Percentiles rank a stretch among this genome's conserved stretches.
Evolutionary conservation across 2,797 vertebrate genomes (phyloP).

Genomic region (Epinephelus coioides): DNA sequence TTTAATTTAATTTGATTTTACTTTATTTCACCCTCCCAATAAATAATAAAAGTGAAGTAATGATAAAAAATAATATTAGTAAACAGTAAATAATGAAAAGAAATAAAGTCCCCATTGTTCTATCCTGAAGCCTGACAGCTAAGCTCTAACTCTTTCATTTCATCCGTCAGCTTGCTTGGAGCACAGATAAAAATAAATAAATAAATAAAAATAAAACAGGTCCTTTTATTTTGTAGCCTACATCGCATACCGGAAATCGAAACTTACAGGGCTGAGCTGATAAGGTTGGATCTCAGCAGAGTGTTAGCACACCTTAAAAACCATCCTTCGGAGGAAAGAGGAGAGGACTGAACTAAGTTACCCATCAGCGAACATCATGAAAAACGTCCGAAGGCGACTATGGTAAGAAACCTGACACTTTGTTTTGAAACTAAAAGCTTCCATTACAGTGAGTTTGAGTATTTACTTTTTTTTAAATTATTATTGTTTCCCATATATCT

Average conservation of each 20-base stretch:
- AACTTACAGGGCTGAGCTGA: not conserved
- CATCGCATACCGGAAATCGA: not conserved
- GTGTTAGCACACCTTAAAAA: not conserved
- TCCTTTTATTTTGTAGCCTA: not conserved
- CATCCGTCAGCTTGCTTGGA: too few relatives aligned
- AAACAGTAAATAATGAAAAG: too few relatives aligned
- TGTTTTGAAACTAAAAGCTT: not conserved
- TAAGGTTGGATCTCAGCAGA: fast-evolving
- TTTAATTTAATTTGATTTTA: too few relatives aligned
- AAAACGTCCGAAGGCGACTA: fast-evolving
- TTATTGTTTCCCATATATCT: not conserved
- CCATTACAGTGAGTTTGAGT: not conserved
- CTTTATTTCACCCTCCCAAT: too few relatives aligned
- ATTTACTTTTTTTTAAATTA: not conserved
- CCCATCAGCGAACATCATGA: conserved; percentile 36
- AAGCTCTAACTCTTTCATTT: too few relatives aligned
- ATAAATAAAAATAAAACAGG: too few relatives aligned
- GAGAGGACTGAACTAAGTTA: conserved; percentile 3
- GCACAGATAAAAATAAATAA: too few relatives aligned
- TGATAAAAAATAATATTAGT: too few relatives aligned
- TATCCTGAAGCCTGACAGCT: too few relatives aligned
- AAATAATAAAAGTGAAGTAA: too few relatives aligned
- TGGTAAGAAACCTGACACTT: conserved; percentile 31
- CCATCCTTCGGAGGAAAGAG: not conserved
- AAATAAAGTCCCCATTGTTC: too few relatives aligned